Conservation (phyloP, 2,888 invertebrate genomes). For the Drosophila melanosoma region DNA sequence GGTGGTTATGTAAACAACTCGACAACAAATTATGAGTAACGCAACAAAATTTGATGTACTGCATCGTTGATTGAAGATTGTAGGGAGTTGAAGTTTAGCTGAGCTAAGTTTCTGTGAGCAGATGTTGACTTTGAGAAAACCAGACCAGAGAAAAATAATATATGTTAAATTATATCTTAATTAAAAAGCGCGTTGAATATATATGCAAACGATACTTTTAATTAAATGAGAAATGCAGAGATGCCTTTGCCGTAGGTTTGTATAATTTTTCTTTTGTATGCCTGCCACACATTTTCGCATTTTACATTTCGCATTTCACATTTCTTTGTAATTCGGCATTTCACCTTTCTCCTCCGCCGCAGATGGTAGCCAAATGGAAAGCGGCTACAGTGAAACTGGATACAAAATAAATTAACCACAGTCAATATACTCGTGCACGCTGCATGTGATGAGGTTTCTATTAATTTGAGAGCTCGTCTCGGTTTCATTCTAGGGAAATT, state of each 20-base stretch:
- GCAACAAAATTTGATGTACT: slow-evolving; percentile 72
- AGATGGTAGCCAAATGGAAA: slow-evolving; percentile 16
- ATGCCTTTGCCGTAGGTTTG: slow-evolving; percentile 34
- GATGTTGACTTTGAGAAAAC: neutral
- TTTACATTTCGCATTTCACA: slow-evolving; percentile 22
- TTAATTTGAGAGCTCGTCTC: slow-evolving; percentile 33
- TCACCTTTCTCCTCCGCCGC: neutral
- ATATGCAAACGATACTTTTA: slow-evolving; percentile 55
- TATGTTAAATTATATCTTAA: slow-evolving; percentile 60
- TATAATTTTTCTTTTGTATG: slow-evolving; percentile 11
- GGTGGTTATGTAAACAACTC: slow-evolving; percentile 64
- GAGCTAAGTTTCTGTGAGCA: slow-evolving; percentile 22
- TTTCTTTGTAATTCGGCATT: slow-evolving; percentile 33
- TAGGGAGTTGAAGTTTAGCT: slow-evolving; percentile 9
- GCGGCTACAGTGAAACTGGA: slow-evolving; percentile 26
- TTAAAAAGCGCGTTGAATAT: slow-evolving; percentile 55
- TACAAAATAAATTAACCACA: slow-evolving; percentile 55
- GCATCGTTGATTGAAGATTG: slow-evolving; percentile 58
- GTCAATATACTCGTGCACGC: slow-evolving; percentile 23
- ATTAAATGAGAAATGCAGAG: slow-evolving; percentile 54
- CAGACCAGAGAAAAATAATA: neutral
- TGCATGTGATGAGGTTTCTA: slow-evolving; percentile 48
- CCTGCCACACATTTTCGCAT: slow-evolving; percentile 26
- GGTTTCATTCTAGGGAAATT: slow-evolving; percentile 19
- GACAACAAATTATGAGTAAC: slow-evolving; percentile 70